phyloP scores from a whole-genome alignment of 2,797 vertebrate species.

The Threskiornis aethiopicus region DNA sequence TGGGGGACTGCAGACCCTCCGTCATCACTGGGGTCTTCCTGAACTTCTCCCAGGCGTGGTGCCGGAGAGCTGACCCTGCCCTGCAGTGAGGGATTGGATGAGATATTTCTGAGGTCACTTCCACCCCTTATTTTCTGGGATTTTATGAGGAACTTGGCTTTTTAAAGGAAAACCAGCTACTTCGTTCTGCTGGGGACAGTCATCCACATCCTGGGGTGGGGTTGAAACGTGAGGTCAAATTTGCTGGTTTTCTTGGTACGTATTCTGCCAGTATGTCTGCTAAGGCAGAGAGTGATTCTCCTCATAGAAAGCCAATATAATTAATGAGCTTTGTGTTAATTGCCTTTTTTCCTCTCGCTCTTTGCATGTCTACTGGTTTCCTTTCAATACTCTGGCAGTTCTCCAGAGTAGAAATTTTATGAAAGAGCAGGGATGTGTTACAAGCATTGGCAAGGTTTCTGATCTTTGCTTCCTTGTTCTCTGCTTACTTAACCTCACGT shows the following conservation, averaged over 20 bases:
- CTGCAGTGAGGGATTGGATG: no score
- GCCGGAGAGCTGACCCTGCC: not conserved
- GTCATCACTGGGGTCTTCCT: not conserved
- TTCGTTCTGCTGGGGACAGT: not conserved
- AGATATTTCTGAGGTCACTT: not conserved
- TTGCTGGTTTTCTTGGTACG: not conserved
- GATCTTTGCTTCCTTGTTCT: not conserved
- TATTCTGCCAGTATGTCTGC: not conserved
- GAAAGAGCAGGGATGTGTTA: not conserved
- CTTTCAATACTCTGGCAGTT: not conserved
- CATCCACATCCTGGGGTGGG: not conserved
- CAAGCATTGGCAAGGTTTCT: not conserved
- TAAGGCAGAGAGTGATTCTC: not conserved
- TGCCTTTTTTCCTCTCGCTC: not conserved
- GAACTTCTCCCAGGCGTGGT: not conserved
- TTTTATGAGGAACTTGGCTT: not conserved
- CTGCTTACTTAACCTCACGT: not conserved
- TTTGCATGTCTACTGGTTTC: not conserved
- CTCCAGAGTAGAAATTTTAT: not conserved
- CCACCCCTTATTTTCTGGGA: not conserved
- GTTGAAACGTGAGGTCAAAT: not conserved
- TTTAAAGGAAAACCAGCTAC: not conserved
- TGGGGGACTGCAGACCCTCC: accelerated
- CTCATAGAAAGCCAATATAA: not conserved
- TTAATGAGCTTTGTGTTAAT: not conserved